Evolutionary conservation across 2,113 vertebrate genomes (phyloP).

Genomic region (Melospiza georgiana): DNA sequence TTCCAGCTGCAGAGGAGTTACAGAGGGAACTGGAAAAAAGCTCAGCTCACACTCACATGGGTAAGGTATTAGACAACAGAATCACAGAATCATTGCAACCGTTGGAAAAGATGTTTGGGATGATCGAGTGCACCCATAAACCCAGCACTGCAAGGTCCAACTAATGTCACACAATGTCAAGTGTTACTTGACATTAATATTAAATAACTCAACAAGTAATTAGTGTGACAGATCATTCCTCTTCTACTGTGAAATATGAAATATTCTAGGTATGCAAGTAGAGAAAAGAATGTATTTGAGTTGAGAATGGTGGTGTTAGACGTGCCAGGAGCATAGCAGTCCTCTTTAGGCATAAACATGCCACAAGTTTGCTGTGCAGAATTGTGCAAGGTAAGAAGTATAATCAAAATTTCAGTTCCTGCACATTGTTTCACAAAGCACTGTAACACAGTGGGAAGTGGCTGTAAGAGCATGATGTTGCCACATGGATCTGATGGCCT

Average conservation of each 20-base stretch:
- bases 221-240: background rate
- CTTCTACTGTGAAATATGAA: background rate
- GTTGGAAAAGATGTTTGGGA: background rate
- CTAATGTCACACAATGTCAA: background rate
- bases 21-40: conserved; percentile 79
- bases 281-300: background rate
- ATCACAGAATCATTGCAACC: background rate
- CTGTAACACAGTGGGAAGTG: background rate
- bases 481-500: background rate
- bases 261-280: background rate
- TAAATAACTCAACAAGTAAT: background rate
- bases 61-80: conserved; percentile 69
- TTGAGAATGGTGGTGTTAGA: background rate
- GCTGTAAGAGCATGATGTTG: background rate
- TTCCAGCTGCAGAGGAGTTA: conserved; percentile 83
- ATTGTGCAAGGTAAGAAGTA: background rate
- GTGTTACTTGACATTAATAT: background rate
- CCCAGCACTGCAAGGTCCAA: background rate
- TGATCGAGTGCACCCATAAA: background rate
- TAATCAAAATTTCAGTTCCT: background rate
- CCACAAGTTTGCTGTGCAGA: background rate
- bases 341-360: background rate
- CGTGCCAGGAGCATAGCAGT: background rate
- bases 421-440: background rate
- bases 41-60: conserved; percentile 14